Percentiles rank a stretch among this genome's conserved stretches.
These are phyloP conservation scores for Augiades crinisus DNA, from an alignment of 2,888 invertebrate genomes.

Conservation along the genomic window DNA sequence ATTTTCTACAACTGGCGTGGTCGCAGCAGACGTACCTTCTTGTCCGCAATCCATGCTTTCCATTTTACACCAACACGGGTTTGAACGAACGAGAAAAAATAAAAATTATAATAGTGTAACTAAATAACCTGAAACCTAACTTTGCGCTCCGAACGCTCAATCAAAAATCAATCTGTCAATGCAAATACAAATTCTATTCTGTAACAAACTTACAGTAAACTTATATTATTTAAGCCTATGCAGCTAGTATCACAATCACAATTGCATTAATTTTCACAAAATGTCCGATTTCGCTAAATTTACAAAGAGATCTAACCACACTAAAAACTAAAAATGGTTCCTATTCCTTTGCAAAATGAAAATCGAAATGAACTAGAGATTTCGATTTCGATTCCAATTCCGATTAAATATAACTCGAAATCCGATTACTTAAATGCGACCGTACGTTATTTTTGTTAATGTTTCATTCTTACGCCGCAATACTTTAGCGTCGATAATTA, in stretches of 20 bases:
- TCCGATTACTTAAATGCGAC: not conserved
- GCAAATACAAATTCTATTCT: slow-evolving; percentile 17
- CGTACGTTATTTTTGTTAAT: too few relatives aligned
- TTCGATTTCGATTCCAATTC: not conserved
- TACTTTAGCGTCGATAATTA: too few relatives aligned
- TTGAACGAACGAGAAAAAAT: slow-evolving; percentile 38
- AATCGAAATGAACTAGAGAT: slow-evolving; percentile 16
- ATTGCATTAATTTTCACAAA: slow-evolving; percentile 22
- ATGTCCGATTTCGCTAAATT: slow-evolving; percentile 15
- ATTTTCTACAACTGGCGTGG: slow-evolving; percentile 70
- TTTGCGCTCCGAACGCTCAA: slow-evolving; percentile 50
- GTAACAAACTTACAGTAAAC: slow-evolving; percentile 10
- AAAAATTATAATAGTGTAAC: slow-evolving; percentile 45
- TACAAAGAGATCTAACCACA: too few relatives aligned
- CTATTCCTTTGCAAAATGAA: slow-evolving; percentile 5
- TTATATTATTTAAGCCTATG: slow-evolving; percentile 10
- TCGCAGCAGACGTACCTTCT: slow-evolving; percentile 65
- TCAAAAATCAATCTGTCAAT: slow-evolving; percentile 59
- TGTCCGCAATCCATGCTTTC: slow-evolving; percentile 78
- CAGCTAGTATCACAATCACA: slow-evolving; percentile 27
- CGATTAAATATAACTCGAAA: not conserved
- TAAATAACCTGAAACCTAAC: slow-evolving; percentile 67
- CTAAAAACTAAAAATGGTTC: not conserved
- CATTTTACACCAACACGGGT: slow-evolving; percentile 55
- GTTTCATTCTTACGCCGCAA: too few relatives aligned